Percentiles rank a stretch among this genome's conserved stretches.
Evolutionary conservation across 1,140 invertebrate genomes (phyloP).

Genomic region (Leptoteleia sp.): DNA sequence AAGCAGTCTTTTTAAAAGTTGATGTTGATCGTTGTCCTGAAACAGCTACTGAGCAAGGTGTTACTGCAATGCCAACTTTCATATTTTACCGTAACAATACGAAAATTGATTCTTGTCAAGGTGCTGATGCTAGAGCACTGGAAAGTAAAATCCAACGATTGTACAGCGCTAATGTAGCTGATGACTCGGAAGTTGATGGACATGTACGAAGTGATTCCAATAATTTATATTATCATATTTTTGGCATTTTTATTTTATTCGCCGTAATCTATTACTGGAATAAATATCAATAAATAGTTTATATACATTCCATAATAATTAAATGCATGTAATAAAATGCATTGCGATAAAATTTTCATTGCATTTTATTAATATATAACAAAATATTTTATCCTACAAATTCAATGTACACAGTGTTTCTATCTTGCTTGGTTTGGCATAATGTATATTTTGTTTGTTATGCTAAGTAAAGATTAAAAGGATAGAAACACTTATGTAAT

Average conservation of each 20-base stretch:
- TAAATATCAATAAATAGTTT: slow-evolving; percentile 55
- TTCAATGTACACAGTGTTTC: neutral
- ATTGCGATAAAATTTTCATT: neutral
- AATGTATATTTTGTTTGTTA: neutral
- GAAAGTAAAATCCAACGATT: slow-evolving; percentile 95
- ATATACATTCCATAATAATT: neutral
- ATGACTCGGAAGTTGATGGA: slow-evolving; percentile 86
- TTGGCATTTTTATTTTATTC: slow-evolving; percentile 74
- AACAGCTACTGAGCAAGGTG: slow-evolving; percentile 91
- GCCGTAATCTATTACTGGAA: slow-evolving; percentile 75
- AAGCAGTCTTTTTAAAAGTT: slow-evolving; percentile 96
- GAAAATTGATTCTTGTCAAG: slow-evolving; percentile 91
- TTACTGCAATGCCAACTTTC: slow-evolving; percentile 98
- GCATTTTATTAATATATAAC: neutral
- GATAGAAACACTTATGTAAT: too few species aligned
- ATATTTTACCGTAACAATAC: slow-evolving; percentile 93
- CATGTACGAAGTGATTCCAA: slow-evolving; percentile 84
- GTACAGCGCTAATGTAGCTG: slow-evolving; percentile 86
- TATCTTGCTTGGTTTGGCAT: neutral
- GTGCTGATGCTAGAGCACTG: slow-evolving; percentile 89
- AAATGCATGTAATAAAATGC: neutral
- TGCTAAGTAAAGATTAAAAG: too few species aligned
- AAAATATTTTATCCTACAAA: neutral
- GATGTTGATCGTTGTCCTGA: slow-evolving; percentile 95
- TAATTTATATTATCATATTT: slow-evolving; percentile 73